A percentile compares a stretch with the other conserved stretches of the same genome.
phyloP scores from a whole-genome alignment of 2,797 vertebrate genomes.

The Gobionotothen gibberifrons region DNA sequence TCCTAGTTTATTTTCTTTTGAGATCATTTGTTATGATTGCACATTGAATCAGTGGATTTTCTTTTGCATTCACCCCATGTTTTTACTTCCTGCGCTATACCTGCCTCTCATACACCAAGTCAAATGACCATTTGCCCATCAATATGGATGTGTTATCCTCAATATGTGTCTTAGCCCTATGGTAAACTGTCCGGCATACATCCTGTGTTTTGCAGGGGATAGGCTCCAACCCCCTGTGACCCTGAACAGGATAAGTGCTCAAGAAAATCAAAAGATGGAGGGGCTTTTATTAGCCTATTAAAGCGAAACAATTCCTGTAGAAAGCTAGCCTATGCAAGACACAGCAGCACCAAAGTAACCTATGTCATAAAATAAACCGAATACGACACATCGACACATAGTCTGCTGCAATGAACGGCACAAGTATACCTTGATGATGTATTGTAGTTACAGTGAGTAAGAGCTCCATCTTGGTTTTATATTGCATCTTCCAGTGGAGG shows the following conservation, averaged over 20 bases:
- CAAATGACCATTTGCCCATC: not conserved
- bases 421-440: not conserved
- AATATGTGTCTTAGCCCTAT: constrained; percentile 1
- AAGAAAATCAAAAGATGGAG: constrained; percentile 39
- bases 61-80: not conserved
- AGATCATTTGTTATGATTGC: not conserved
- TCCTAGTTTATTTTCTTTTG: not conserved
- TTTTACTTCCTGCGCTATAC: not conserved
- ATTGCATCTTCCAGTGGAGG: constrained; percentile 11
- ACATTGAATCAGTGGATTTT: not conserved
- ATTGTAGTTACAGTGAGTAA: not conserved
- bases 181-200: constrained; percentile 1
- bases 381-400: constrained; percentile 6
- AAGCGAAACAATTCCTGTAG: constrained; percentile 36
- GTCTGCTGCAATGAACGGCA: constrained; percentile 4
- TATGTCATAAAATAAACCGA: constrained; percentile 25
- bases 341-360: constrained; percentile 7
- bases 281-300: constrained; percentile 52
- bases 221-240: constrained; percentile 29
- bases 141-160: not conserved
- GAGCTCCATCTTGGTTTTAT: constrained; percentile 47
- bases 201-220: constrained; percentile 18
- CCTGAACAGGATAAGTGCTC: constrained; percentile 30
- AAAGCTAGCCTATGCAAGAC: constrained; percentile 5
- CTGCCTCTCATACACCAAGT: not conserved